These are phyloP conservation scores for Serilophus lunatus DNA, from an alignment of 2,113 vertebrate genomes.

Conservation along the genomic window DNA sequence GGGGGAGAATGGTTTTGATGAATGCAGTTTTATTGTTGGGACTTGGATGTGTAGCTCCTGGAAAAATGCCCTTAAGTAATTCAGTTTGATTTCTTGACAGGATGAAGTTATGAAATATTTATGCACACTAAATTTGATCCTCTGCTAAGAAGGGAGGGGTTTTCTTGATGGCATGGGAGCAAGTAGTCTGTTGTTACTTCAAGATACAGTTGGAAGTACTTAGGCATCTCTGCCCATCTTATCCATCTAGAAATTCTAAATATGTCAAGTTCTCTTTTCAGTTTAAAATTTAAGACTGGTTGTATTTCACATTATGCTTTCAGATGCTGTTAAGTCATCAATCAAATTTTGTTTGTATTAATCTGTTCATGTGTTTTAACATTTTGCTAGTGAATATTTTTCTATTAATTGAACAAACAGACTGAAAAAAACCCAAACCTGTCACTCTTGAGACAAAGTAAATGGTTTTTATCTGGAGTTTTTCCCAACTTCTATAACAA, in stretches of 20 bases:
- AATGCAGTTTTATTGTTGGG: background rate
- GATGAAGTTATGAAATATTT: constrained; percentile 57
- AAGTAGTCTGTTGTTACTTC: background rate
- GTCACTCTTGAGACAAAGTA: background rate
- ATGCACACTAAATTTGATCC: constrained; percentile 14
- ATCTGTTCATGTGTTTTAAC: background rate
- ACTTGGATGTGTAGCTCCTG: constrained; percentile 2
- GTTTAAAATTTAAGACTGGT: too few species aligned
- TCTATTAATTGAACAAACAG: background rate
- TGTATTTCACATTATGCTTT: too few species aligned
- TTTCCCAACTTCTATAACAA: background rate
- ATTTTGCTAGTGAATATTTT: background rate
- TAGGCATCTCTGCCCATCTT: background rate
- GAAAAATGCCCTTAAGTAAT: constrained; percentile 45
- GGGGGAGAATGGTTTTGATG: background rate
- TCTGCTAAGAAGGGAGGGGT: background rate
- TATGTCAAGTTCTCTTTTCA: background rate
- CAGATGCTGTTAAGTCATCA: background rate
- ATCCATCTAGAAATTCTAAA: background rate
- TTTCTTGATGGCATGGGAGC: background rate
- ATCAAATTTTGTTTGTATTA: background rate
- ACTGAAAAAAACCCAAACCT: background rate
- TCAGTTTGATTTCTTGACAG: constrained; percentile 52
- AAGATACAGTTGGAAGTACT: background rate
- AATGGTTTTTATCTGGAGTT: background rate